Conservation (phyloP, 2,888 invertebrate genomes). For the Hartigia nigra region DNA sequence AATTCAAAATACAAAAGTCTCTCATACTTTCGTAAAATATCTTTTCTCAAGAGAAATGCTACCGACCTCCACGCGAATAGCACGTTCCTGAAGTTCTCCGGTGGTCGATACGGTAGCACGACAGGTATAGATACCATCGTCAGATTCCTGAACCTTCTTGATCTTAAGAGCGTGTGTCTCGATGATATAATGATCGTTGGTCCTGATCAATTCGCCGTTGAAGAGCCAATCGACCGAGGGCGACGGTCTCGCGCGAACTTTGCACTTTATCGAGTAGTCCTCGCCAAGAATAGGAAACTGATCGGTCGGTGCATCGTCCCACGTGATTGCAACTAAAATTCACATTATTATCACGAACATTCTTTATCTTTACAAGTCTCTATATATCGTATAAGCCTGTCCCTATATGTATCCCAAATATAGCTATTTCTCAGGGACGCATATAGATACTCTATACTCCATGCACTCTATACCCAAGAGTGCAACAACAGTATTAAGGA, state of each 20-base stretch:
- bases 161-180: conserved; percentile 82
- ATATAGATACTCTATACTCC: background rate
- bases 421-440: background rate
- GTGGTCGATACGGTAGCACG: conserved; percentile 86
- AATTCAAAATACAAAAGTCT: conserved; percentile 5
- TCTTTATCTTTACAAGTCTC: conserved; percentile 3
- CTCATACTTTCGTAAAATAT: too few relatives aligned
- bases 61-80: conserved; percentile 82
- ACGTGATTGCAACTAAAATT: conserved; percentile 83
- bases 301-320: conserved; percentile 85
- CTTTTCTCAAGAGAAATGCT: background rate
- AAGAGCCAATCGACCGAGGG: conserved; percentile 89
- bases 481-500: background rate
- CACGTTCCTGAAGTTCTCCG: conserved; percentile 80
- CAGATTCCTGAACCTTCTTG: conserved; percentile 80
- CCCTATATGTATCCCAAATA: background rate
- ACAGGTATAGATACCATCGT: conserved; percentile 89
- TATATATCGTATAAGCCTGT: background rate
- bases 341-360: background rate
- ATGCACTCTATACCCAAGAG: background rate
- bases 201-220: conserved; percentile 77
- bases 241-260: conserved; percentile 85
- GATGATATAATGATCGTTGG: conserved; percentile 79
- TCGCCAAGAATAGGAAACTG: conserved; percentile 84
- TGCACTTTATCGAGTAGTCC: conserved; percentile 83